Base-by-base conservation (phyloP, 1,140 invertebrate species). In the Cydia pomonella region DNA sequence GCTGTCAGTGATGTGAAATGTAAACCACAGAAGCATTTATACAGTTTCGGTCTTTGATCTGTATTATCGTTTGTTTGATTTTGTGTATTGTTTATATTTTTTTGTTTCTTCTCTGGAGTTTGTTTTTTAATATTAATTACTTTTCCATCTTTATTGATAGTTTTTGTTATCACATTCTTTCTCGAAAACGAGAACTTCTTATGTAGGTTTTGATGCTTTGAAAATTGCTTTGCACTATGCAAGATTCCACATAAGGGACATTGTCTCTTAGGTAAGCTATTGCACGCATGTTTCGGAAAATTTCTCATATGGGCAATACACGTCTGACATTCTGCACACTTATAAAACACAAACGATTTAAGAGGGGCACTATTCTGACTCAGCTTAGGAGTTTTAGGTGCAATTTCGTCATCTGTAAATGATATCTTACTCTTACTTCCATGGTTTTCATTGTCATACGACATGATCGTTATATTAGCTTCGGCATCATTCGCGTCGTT, bases 11-110 rank as follows among this genome's bases (percentile, higher is more conserved):
- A 75, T 1, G 75, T 77, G 13, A 74, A 81, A 33, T 81, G 80
- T 7, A 81, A 53, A 0, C 78, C 78, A 25, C 80, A 81, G 6
- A 18, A 12, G 41, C 78, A 81, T 62, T 78, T 74, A 29, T 69
- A 81, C 13, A 75, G 41, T 21, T 62, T 72, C 13, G 59, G 44
- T 33, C 21, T 21, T 38, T 23, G n/a, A 16, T 27, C 33, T 9
- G 18, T 13, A 21, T n/a, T 21, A 9, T 69, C 21, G 9, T 16
- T 6, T n/a, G n/a, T 69, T 69, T 69, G 7, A n/a, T 12, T 59
- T 21, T 59, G 53, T 2, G 53, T 59, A 18, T 53, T 53, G 16
- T 7, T 7, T 18, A 18, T 1, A 53, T 0, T 1, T 18, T 53
- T 53, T n/a, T 21, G 12, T 44, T 44, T 44, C 41, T 44, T 53